Conservation (phyloP, 2,888 invertebrate genomes). For the Andrena bucephala region DNA sequence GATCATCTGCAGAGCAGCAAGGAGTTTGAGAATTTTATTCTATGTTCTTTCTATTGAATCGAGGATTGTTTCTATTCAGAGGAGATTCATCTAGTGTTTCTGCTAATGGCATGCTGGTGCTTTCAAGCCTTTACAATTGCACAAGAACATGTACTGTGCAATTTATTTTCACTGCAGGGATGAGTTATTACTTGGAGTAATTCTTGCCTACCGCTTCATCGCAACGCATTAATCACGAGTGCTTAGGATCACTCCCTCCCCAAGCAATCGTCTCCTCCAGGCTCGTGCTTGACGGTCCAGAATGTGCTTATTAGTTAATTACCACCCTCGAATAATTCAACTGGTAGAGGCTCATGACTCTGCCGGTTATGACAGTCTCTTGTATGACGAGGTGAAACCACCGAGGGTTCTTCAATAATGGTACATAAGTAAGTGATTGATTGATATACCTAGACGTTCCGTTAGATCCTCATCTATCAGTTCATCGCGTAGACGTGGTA, state of each 20-base stretch:
- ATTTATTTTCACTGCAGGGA: constrained; percentile 40
- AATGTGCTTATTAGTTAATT: constrained; percentile 71
- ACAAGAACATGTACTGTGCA: constrained; percentile 24
- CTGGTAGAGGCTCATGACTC: constrained; percentile 48
- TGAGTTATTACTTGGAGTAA: constrained; percentile 46
- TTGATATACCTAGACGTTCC: constrained; percentile 28
- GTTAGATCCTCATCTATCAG: background rate
- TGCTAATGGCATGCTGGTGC: background rate
- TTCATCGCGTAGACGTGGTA: background rate
- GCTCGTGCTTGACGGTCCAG: constrained; percentile 19
- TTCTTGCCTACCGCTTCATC: constrained; percentile 47
- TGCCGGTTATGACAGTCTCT: constrained; percentile 30
- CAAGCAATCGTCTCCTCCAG: constrained; percentile 49
- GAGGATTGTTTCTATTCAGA: background rate
- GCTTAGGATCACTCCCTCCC: constrained; percentile 42
- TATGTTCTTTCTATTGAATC: background rate
- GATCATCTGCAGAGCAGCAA: background rate
- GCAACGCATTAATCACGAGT: constrained; percentile 66
- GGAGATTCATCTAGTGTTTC: background rate
- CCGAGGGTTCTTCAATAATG: constrained; percentile 39
- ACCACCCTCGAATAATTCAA: constrained; percentile 63
- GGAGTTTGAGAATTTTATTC: background rate
- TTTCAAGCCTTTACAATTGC: constrained; percentile 4
- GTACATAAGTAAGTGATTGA: constrained; percentile 41
- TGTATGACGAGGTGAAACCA: constrained; percentile 36